These are phyloP conservation scores for Meriones unguiculatus DNA, from an alignment of 2,113 vertebrate genomes.

Conservation along the genomic window DNA sequence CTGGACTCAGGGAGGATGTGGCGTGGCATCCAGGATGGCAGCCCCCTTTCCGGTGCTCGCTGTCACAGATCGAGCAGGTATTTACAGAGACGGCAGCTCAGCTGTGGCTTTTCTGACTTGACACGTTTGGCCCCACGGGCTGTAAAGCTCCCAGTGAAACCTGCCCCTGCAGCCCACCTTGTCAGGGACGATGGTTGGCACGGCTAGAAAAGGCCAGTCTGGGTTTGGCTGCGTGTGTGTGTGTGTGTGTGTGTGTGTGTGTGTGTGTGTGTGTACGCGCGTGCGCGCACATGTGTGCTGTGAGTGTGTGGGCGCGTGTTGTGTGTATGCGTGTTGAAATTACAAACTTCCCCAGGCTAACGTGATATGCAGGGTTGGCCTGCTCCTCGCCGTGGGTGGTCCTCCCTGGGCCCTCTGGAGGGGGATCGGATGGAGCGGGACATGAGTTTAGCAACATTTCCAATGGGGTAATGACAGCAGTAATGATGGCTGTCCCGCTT, in stretches of 20 bases:
- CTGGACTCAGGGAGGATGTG: background rate
- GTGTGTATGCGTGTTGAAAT: slow-evolving; percentile 45
- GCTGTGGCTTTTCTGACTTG: slow-evolving; percentile 14
- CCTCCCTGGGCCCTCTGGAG: background rate
- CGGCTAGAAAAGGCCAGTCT: slow-evolving; percentile 19
- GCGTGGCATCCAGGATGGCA: background rate
- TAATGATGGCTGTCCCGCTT: slow-evolving; percentile 31
- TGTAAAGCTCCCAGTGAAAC: background rate
- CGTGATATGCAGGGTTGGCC: slow-evolving; percentile 43
- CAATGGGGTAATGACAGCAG: slow-evolving; percentile 20
- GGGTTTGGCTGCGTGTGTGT: background rate
- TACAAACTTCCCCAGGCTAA: slow-evolving; percentile 61
- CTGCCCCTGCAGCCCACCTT: background rate
- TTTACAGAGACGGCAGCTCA: background rate
- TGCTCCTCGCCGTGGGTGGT: background rate
- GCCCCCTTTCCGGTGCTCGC: background rate
- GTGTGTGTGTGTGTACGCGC: background rate
- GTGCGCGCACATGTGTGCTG: background rate
- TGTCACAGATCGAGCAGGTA: background rate
- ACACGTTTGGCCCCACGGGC: background rate
- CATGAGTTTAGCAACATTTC: slow-evolving; percentile 38
- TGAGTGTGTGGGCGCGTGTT: background rate
- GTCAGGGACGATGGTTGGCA: background rate
- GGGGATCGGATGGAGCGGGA: slow-evolving; percentile 8
- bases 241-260: background rate